A percentile compares a stretch with the other conserved stretches of the same genome.
These are phyloP conservation scores for Pelobates cultripes DNA, from an alignment of 2,797 vertebrate species.

Conservation along the genomic window DNA sequence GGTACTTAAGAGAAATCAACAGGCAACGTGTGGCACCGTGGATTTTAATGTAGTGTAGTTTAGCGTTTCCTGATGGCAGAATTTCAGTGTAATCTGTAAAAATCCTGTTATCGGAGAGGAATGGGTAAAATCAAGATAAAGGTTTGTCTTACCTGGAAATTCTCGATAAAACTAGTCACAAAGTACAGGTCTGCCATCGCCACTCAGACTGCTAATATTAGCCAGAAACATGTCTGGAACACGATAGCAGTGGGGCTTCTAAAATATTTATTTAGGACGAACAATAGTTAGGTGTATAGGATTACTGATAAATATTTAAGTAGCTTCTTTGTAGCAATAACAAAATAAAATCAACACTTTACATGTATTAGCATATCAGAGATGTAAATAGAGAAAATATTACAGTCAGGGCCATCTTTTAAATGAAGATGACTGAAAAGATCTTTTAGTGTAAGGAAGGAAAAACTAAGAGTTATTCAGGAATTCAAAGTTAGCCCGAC, in stretches of 20 bases:
- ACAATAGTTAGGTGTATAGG: conserved; percentile 46
- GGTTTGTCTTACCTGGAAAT: conserved; percentile 36
- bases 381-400: no score
- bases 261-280: conserved; percentile 61
- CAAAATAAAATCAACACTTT: conserved; percentile 7
- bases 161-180: conserved; percentile 36
- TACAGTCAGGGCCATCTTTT: background rate
- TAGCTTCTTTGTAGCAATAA: background rate
- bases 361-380: no score
- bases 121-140: conserved; percentile 13
- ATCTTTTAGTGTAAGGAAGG: no score
- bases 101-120: conserved; percentile 49
- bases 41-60: background rate
- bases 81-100: conserved; percentile 9
- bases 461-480: no score
- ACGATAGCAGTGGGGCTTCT: conserved; percentile 59
- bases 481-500: no score
- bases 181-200: conserved; percentile 28
- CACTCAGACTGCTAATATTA: conserved; percentile 47
- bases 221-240: conserved; percentile 50
- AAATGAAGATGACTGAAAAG: background rate
- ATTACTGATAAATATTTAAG: conserved; percentile 39
- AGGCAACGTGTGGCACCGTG: background rate
- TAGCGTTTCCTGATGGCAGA: background rate
- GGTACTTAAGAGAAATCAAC: background rate